These are phyloP conservation scores for Varanus komodoensis DNA, from an alignment of 2,113 vertebrate species.

Conservation along the genomic window DNA sequence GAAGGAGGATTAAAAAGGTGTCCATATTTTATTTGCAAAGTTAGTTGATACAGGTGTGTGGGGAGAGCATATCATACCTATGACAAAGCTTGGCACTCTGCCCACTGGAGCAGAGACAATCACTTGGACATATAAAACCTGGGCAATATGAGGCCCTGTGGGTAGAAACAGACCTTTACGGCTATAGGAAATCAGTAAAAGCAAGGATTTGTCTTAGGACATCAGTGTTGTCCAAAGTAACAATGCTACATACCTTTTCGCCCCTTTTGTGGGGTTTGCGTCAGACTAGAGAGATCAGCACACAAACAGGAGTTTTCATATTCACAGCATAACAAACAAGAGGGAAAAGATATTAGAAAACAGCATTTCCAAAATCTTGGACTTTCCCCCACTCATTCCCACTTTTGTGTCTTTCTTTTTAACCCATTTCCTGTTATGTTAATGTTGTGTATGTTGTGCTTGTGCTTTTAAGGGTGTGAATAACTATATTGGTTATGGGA, in stretches of 20 bases:
- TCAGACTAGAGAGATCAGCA: too few relatives aligned
- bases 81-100: neutral
- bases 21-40: neutral
- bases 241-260: neutral
- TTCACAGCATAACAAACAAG: neutral
- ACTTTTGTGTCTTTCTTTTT: neutral
- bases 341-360: neutral
- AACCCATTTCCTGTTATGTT: neutral
- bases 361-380: neutral
- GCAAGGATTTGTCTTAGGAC: neutral
- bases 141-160: too few relatives aligned
- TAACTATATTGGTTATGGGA: neutral
- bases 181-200: neutral
- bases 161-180: neutral
- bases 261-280: neutral
- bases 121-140: neutral
- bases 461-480: neutral
- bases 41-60: neutral
- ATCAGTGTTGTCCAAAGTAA: neutral
- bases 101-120: neutral
- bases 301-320: too few relatives aligned
- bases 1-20: neutral
- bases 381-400: neutral
- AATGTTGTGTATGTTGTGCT: neutral
- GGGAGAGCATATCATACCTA: neutral